Base-by-base conservation (phyloP, 2,797 vertebrate genomes). In the Paguma larvata region DNA sequence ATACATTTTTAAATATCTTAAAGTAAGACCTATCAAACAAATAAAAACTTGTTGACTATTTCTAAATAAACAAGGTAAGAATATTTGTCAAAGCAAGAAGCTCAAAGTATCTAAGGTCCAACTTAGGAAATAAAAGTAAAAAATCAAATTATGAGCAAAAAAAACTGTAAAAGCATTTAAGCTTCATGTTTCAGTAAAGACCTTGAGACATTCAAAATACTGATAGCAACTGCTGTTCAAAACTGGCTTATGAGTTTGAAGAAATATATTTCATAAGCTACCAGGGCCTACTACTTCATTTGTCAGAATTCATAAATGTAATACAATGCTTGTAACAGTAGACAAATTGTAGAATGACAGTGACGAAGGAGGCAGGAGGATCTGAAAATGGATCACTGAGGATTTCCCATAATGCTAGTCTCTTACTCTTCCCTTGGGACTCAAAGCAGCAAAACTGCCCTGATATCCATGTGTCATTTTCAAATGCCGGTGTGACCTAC, bases 121-220 rank as follows among this genome's bases (percentile, higher is more conserved):
- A 30, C 13, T 78, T 90, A 48, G 15, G 6, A 95, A 91, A 94
- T 25, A 86, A 79, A 90, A 38, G 25, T 73, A 30, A 91, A 94
- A 93, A 78, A 51, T 70, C 32, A 95, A 93, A 90, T 80, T 85
- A 38, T 44, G 67, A 90, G 44, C 30, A 86, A n/a, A 94, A 94
- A 80, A 84, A 90, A 62, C 11, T 11, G 19, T n/a, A 15, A 16
- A 73, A 67, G 5, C 6, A 32, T 85, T 89, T 77, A 91, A 93
- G 51, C 25, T 93, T 87, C 27, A 32, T 72, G 11, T 78, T 92
- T 96, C 73, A 80, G 30, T 77, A 89, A 75, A 95, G 41, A 46
- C 34, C 32, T 89, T 62, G 21, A 91, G 51, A 73, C 25, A 30
- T 38, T 80, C 41, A 73, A 91, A 75, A 80, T 63, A 38, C 9